Evolutionary conservation across 2,113 vertebrate species (phyloP), one percentile per base, ranked within the genome.

Genomic region (Butastur rufipennis): DNA sequence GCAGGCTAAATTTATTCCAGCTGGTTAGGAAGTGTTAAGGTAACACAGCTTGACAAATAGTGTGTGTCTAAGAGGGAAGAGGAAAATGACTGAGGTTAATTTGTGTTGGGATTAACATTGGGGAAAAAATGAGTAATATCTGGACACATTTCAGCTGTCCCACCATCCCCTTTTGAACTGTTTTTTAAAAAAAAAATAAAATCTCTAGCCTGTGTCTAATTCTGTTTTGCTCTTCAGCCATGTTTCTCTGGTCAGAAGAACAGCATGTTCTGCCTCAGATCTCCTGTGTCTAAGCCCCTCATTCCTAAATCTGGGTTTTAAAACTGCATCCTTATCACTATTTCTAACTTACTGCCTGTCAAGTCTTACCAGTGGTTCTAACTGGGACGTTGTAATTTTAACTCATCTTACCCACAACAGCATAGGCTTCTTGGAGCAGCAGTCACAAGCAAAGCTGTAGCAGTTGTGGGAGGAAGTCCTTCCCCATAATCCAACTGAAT

Each of bases 1-100:
- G 62, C 47, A 48, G 67, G 43, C 16, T 92, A 88, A 86, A 96
- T 90, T 77, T 84, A 61, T 88, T 92, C 90, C 93, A 95, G 92
- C 94, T 92, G 79, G n/a, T 25, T 94, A 48, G 72, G 71, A 95
- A 95, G 81, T 45, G 79, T 65, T 92, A 74, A 68, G 85, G 75
- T 72, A 92, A 81, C 90, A 81, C 3, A 63, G 67, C 40, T 86
- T 94, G 88, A 96, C 50, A 81, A 79, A 93, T 82, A 81, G 55
- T 0, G 0, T 91, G 72, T 58, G 79, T 84, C 85, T 66, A 70
- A 73, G 87, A 86, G 32, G 40, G 26, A 85, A 85, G 38, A 81
- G 58, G 59, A 90, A 93, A 91, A 83, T 38, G 42, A 6, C 50
- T 63, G 71, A 88, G 77, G 48, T 82, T 94, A 91, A 93, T 95